Base-by-base conservation (phyloP, 2,888 invertebrate species). In the Onthophagus sagittarius region DNA sequence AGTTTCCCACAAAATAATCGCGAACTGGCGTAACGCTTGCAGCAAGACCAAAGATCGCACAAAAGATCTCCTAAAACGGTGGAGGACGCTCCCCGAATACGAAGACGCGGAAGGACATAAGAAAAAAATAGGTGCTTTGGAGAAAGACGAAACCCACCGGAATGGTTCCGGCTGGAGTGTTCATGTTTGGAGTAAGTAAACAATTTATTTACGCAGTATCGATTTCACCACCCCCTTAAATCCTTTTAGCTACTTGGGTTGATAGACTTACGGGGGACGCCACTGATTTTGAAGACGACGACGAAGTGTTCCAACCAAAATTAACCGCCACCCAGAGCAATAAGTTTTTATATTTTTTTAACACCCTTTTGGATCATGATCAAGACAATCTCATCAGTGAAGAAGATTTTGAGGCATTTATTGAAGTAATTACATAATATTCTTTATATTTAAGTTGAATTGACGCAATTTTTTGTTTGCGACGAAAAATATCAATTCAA, bases 21-120 rank as follows among this genome's bases (percentile, higher is more conserved):
- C 90, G 5, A 92, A 92, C 81, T 93, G 92, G 92, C 88, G 89
- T 77, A 90, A 91, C 79, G 93, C 92, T 80, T 93, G 93, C 84
- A 93, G 92, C 83, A 90, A 91, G 81, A 93, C 93, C 31, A 91
- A 90, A 81, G 92, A 92, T 81, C 89, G 90, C 82, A 93, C 93
- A 3, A 91, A 91, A 80, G 93, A 93, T 80, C 86, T 93, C 75
- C 83, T 93, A 79, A 92, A 92, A 82, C 85, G 91, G 78, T 92
- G 92, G 91, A 85, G 91, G 79, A 91, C 91, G 5, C 84, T 91
- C 74, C 91, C 92, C 0, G 91, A 90, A 79, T 86, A 88, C 11
- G 85, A 86, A 77, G 88, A 88, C 69, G 83, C 80, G 39, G 84
- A 76, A 81, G 79, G 76, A 83, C 84, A 78, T 86, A 86, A 86